A percentile compares a stretch with the other conserved stretches of the same genome.
phyloP scores from a whole-genome alignment of 2,113 vertebrate genomes.

The Trematomus loennbergii region DNA sequence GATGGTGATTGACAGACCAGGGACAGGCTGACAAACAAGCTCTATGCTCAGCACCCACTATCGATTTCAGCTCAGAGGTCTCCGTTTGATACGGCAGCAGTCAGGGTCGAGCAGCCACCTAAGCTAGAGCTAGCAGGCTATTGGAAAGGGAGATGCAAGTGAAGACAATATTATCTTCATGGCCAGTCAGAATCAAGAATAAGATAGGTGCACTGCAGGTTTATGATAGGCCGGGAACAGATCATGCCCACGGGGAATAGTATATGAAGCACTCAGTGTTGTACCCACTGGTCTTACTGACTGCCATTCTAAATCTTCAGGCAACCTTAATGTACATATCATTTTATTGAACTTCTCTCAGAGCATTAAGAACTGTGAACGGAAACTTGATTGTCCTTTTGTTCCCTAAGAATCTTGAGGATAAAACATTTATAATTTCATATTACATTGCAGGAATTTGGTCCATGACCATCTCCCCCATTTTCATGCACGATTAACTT shows the following conservation, averaged over 20 bases:
- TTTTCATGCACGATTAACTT: slow-evolving; percentile 44
- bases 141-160: slow-evolving; percentile 47
- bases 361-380: slow-evolving; percentile 2
- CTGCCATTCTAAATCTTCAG: slow-evolving; percentile 16
- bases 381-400: slow-evolving; percentile 24
- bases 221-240: slow-evolving; percentile 21
- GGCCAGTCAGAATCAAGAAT: slow-evolving; percentile 45
- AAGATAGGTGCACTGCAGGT: slow-evolving; percentile 36
- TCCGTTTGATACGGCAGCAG: slow-evolving; percentile 69
- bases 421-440: slow-evolving; percentile 44
- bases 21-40: slow-evolving; percentile 75
- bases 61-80: slow-evolving; percentile 79
- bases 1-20: slow-evolving; percentile 75
- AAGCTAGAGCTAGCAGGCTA: slow-evolving; percentile 54
- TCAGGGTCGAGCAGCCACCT: slow-evolving; percentile 67
- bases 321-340: too few relatives aligned
- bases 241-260: slow-evolving; percentile 19
- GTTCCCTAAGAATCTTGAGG: slow-evolving; percentile 24
- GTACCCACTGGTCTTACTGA: slow-evolving; percentile 4
- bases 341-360: not conserved
- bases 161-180: slow-evolving; percentile 59
- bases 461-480: slow-evolving; percentile 10
- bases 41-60: slow-evolving; percentile 64
- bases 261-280: slow-evolving; percentile 8
- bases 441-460: slow-evolving; percentile 35